phyloP scores from a whole-genome alignment of 2,113 vertebrate species.

The Lepidothrix coronata region DNA sequence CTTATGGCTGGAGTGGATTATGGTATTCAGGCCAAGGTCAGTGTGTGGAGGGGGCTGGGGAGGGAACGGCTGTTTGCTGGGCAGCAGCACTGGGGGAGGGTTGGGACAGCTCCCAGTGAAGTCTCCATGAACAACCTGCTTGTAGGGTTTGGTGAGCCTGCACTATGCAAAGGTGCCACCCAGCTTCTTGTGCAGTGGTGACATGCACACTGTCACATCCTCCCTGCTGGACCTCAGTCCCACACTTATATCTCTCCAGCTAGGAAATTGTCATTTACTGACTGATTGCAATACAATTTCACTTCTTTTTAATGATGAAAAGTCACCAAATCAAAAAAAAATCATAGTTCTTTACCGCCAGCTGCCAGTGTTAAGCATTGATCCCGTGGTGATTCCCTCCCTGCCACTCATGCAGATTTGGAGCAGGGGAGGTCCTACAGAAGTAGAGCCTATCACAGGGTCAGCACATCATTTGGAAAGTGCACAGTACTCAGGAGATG shows the following conservation, averaged over 20 bases:
- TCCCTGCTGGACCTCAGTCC: background rate
- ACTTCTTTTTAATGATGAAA: background rate
- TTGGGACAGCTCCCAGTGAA: background rate
- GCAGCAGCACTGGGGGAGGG: rapidly evolving
- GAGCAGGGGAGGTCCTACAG: background rate
- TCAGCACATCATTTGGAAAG: background rate
- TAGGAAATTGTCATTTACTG: background rate
- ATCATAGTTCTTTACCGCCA: background rate
- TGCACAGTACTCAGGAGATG: background rate
- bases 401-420: background rate
- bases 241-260: background rate
- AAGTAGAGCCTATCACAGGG: background rate
- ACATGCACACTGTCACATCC: rapidly evolving
- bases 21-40: conserved; percentile 42
- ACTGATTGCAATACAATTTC: background rate
- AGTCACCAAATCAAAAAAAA: rapidly evolving
- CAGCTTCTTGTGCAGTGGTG: rapidly evolving
- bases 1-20: conserved; percentile 29
- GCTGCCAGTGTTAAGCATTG: background rate
- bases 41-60: rapidly evolving
- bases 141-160: background rate
- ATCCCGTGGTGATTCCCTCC: background rate
- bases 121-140: rapidly evolving
- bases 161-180: background rate
- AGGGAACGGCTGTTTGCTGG: background rate